Conservation (phyloP, 2,113 vertebrate species). For the Xenopus tropicalis region UCB_Xtro_10.0 CM004446.2:14360501-14361000, state of each 20-base stretch:
- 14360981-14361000: no score
- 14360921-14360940: no score
- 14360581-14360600: slow-evolving; percentile 1
- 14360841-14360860: no score
- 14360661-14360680: slow-evolving; percentile 19
- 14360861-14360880: no score
- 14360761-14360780: slow-evolving; percentile 17
- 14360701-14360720: slow-evolving; percentile 8
- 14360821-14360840: background rate
- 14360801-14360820: slow-evolving; percentile 4
- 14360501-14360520: no score
- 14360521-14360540: no score
- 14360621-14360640: slow-evolving; percentile 3
- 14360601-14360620: slow-evolving; percentile 19
- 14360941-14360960: no score
- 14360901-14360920: no score
- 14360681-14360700: slow-evolving; percentile 10
- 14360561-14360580: background rate
- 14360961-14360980: no score
- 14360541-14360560: no score
- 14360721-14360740: slow-evolving; percentile 20
- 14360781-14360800: background rate
- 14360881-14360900: no score
- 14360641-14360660: slow-evolving; percentile 19
- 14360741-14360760: slow-evolving; percentile 4